A percentile compares a stretch with the other conserved stretches of the same genome.
Conservation (phyloP, 2,113 vertebrate genomes). For the Rhineura floridana region DNA sequence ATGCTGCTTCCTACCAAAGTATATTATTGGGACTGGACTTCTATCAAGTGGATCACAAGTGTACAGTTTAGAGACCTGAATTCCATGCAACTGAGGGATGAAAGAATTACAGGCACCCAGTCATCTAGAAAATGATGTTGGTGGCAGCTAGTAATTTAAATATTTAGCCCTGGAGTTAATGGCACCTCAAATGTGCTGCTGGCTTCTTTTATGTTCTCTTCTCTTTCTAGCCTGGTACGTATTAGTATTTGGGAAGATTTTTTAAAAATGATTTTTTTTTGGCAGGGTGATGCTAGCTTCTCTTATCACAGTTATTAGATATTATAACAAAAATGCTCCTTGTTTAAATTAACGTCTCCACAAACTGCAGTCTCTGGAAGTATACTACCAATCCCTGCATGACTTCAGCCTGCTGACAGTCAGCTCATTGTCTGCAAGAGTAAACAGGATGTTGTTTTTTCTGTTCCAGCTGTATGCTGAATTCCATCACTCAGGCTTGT, state of each 20-base stretch:
- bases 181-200: not conserved
- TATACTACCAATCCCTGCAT: not conserved
- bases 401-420: constrained; percentile 16
- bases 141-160: not conserved
- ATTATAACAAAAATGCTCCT: not conserved
- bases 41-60: not conserved
- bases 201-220: not conserved
- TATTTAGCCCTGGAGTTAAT: not conserved
- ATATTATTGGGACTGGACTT: too few relatives aligned
- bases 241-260: not conserved
- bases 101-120: not conserved
- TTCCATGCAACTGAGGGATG: not conserved
- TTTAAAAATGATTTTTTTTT: not conserved
- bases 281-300: not conserved
- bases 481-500: constrained; percentile 25
- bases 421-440: constrained; percentile 54
- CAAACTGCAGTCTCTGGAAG: not conserved
- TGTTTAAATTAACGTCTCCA: not conserved
- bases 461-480: constrained; percentile 49
- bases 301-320: not conserved
- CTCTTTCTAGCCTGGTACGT: not conserved
- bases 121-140: not conserved
- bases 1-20: too few relatives aligned
- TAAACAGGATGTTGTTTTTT: constrained; percentile 62
- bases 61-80: not conserved